These are phyloP conservation scores for Chiloscyllium punctatum DNA, from an alignment of 2,797 vertebrate species.

Conservation along the genomic window DNA sequence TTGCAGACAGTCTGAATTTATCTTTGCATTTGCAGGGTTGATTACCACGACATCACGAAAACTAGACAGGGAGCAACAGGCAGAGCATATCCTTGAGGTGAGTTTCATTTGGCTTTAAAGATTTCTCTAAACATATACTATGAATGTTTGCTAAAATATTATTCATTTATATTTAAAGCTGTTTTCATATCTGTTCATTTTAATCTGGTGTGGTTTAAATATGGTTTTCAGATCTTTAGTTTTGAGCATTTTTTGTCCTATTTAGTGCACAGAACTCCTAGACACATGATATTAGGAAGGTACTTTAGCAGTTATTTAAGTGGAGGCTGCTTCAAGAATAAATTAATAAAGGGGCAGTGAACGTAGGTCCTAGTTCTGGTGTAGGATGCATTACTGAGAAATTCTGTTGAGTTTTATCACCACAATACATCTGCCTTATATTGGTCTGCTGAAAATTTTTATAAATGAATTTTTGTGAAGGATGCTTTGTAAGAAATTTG, in stretches of 20 bases:
- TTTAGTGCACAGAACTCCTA: neutral
- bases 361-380: neutral
- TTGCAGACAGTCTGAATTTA: neutral
- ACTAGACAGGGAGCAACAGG: slow-evolving; percentile 90
- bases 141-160: neutral
- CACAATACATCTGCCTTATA: neutral
- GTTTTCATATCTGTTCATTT: neutral
- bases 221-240: neutral
- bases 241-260: neutral
- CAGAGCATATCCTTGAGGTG: slow-evolving; percentile 93
- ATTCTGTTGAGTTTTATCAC: neutral
- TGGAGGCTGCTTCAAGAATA: neutral
- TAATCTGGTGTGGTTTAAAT: neutral
- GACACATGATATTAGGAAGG: neutral
- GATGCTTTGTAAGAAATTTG: neutral
- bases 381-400: neutral
- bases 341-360: neutral
- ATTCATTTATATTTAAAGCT: neutral
- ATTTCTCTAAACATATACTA: neutral
- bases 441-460: neutral
- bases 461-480: neutral
- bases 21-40: slow-evolving; percentile 66
- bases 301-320: neutral
- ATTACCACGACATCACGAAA: slow-evolving; percentile 89
- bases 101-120: slow-evolving; percentile 43